Evolutionary conservation across 2,797 vertebrate genomes (phyloP), one percentile per base, ranked within the genome.

Genomic region (Decapterus maruadsi): DNA sequence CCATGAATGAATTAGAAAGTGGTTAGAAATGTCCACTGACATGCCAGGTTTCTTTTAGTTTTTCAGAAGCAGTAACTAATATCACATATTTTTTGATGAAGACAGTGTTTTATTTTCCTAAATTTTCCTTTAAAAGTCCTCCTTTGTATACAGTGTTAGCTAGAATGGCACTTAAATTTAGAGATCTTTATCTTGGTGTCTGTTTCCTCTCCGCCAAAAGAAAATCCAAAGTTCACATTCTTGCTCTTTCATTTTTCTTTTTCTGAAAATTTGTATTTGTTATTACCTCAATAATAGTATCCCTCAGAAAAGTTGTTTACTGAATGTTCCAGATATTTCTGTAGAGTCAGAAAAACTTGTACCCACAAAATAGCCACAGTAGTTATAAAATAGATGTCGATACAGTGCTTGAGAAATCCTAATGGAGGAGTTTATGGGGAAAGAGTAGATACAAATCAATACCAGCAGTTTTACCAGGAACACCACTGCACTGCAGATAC

Each of bases 191-290:
- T 84, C 59, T 54, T 60, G 53, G 58, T 70, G 62, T 84, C 66
- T 75, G 78, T 70, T 79, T 63, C 62, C 48, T 81, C 45, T 54
- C 9, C 48, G 55, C 69, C 51, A 48, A 7, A 69, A 71, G 74
- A 87, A 89, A 87, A 89, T 83, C 86, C 83, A 89, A 92, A 92
- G 78, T 87, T 81, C 63, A 83, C 63, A 51, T 72, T 64, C 11
- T 67, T 78, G n/a, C 40, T 83, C 42, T 72, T 71, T 77, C 76
- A 78, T 78, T 36, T 36, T 36, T 36, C 1, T 36, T 36, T 36
- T 36, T 36, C 6, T 34, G 6, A 34, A 34, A 34, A 34, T 34
- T 34, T 34, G 31, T 34, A 36, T 36, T 7, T 36, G 34, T 36
- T 36, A 36, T 36, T 36, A 36, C 34, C 34, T 36, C 34, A 8